Evolutionary conservation across 2,797 vertebrate genomes (phyloP).

Genomic region (Trachops cirrhosus): DNA sequence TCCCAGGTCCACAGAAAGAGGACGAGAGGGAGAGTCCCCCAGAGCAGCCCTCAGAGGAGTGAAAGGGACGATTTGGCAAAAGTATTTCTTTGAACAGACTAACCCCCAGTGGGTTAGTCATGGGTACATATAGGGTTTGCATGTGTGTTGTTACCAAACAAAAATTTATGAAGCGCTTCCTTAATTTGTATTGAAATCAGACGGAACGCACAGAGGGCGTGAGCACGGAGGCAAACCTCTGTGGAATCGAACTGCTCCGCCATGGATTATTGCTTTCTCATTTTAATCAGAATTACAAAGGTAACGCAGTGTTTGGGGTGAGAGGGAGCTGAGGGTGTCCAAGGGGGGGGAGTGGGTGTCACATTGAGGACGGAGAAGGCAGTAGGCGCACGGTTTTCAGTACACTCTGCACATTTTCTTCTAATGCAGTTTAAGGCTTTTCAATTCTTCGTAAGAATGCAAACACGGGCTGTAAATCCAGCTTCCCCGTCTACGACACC

Average conservation of each 20-base stretch:
- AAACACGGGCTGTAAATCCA: constrained; percentile 47
- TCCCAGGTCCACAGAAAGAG: neutral
- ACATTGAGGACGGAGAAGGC: constrained; percentile 47
- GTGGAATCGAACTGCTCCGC: neutral
- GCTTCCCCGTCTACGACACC: neutral
- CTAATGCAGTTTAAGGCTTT: constrained; percentile 74
- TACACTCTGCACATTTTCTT: constrained; percentile 70
- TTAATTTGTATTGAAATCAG: constrained; percentile 37
- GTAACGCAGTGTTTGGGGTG: constrained; percentile 2
- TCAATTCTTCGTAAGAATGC: constrained; percentile 50
- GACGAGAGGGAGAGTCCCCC: neutral
- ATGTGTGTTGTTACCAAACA: constrained; percentile 46
- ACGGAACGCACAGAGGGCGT: neutral
- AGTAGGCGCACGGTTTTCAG: constrained; percentile 65
- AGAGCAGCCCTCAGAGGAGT: constrained; percentile 66
- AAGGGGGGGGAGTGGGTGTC: neutral
- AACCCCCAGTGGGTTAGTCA: neutral
- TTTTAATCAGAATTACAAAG: constrained; percentile 50
- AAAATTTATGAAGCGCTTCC: neutral
- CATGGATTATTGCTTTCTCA: constrained; percentile 33
- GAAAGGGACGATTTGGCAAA: neutral
- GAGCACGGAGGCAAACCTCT: neutral
- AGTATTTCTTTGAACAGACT: constrained; percentile 53
- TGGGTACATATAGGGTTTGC: constrained; percentile 61
- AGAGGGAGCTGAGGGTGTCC: neutral